phyloP scores from a whole-genome alignment of 2,888 invertebrate genomes.

The Antheraea assamensis region DNA sequence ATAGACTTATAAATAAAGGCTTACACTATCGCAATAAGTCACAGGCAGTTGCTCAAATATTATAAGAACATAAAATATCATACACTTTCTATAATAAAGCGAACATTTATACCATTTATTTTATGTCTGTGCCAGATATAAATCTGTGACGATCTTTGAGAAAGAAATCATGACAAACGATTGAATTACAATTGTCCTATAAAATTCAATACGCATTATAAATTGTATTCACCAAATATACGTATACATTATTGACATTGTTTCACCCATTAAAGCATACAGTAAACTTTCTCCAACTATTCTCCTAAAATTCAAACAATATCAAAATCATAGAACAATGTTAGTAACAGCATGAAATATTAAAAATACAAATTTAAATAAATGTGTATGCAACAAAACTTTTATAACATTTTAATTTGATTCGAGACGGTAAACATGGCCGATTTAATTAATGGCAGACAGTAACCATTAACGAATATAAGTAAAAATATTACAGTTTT shows the following conservation, averaged over 20 bases:
- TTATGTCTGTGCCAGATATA: too few relatives aligned
- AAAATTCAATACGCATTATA: neutral
- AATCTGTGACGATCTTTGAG: neutral
- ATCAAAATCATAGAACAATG: neutral
- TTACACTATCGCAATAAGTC: too few relatives aligned
- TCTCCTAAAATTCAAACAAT: neutral
- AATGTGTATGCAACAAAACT: neutral
- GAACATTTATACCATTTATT: too few relatives aligned
- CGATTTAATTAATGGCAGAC: neutral
- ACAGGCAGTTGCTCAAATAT: too few relatives aligned
- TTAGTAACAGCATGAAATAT: constrained; percentile 17
- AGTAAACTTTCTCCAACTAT: neutral
- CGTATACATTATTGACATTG: neutral
- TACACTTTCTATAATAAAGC: too few relatives aligned
- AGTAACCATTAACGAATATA: neutral
- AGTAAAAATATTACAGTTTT: neutral
- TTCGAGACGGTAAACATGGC: neutral
- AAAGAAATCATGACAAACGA: neutral
- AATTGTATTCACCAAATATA: neutral
- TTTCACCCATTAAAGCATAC: neutral
- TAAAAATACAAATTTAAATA: constrained; percentile 1
- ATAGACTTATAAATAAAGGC: too few relatives aligned
- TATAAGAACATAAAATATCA: too few relatives aligned
- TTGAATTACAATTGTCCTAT: neutral
- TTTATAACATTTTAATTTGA: neutral